Evolutionary conservation across 2,797 vertebrate genomes (phyloP).

Genomic region (Distichodus sexfasciatus): DNA sequence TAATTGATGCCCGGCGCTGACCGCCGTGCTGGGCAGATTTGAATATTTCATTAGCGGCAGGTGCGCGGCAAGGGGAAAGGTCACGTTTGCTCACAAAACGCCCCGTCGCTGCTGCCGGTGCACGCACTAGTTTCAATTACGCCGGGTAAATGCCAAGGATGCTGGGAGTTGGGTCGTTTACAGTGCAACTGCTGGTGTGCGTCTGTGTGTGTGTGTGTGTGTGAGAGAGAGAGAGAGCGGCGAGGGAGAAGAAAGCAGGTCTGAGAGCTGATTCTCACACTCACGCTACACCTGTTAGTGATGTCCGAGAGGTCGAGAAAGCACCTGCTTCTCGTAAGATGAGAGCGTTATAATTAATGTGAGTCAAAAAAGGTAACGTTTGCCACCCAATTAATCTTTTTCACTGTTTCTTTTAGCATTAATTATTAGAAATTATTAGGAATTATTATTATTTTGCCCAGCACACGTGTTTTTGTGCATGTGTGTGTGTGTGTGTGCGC

Average conservation of each 20-base stretch:
- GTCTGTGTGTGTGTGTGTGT: background rate
- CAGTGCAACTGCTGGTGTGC: background rate
- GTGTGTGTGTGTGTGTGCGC: background rate
- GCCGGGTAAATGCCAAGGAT: conserved; percentile 37
- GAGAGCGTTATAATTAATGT: too few species aligned
- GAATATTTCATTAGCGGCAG: conserved; percentile 52
- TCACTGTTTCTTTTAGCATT: too few species aligned
- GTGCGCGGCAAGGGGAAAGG: conserved; percentile 42
- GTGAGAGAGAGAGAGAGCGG: background rate
- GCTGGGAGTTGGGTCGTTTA: conserved; percentile 16
- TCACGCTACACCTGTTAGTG: too few species aligned
- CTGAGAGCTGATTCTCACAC: too few species aligned
- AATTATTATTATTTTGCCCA: too few species aligned
- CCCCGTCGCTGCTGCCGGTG: background rate
- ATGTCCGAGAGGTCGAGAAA: too few species aligned
- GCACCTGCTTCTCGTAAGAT: too few species aligned
- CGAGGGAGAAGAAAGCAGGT: background rate
- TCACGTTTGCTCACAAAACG: conserved; percentile 42
- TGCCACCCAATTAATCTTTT: too few species aligned
- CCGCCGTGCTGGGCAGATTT: conserved; percentile 25
- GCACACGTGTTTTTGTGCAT: background rate
- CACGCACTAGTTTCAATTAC: conserved; percentile 29
- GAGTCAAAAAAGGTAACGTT: too few species aligned
- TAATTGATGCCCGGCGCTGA: conserved; percentile 41
- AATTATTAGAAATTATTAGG: too few species aligned